Percentiles rank a stretch among this genome's conserved stretches.
Evolutionary conservation across 1,140 invertebrate genomes (phyloP).

Genomic region (Nautilus pompilius): DNA sequence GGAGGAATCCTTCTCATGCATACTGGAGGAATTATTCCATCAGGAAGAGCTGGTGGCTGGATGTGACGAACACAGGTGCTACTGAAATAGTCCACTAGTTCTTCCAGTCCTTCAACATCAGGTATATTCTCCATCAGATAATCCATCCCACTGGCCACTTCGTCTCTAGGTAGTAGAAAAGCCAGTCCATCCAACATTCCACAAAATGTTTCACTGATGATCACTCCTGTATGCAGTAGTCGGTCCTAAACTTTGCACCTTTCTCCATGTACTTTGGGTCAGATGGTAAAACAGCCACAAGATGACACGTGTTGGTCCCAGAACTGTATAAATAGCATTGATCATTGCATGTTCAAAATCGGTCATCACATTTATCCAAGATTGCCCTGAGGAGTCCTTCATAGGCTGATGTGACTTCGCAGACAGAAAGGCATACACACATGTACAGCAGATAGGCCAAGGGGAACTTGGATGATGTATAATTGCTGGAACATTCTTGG

Average conservation of each 20-base stretch:
- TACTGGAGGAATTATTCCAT: not conserved
- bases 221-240: constrained; percentile 4
- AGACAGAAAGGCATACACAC: constrained; percentile 8
- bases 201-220: constrained; percentile 5
- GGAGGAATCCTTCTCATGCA: not conserved
- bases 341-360: constrained; percentile 6
- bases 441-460: not conserved
- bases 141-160: constrained; percentile 6
- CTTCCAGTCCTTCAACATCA: not conserved
- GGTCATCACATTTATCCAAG: constrained; percentile 4
- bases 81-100: not conserved
- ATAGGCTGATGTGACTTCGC: constrained; percentile 1
- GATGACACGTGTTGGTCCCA: not conserved
- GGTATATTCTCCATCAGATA: not conserved
- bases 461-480: not conserved
- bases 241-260: not conserved
- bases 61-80: not conserved
- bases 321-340: not conserved
- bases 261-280: not conserved
- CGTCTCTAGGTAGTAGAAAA: constrained; percentile 12
- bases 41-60: not conserved
- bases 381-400: not conserved
- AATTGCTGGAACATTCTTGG: not conserved
- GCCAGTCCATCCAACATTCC: constrained; percentile 17
- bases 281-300: no score